Evolutionary conservation across 2,888 invertebrate genomes (phyloP).

Genomic region (Drosophila niveifrons): DNA sequence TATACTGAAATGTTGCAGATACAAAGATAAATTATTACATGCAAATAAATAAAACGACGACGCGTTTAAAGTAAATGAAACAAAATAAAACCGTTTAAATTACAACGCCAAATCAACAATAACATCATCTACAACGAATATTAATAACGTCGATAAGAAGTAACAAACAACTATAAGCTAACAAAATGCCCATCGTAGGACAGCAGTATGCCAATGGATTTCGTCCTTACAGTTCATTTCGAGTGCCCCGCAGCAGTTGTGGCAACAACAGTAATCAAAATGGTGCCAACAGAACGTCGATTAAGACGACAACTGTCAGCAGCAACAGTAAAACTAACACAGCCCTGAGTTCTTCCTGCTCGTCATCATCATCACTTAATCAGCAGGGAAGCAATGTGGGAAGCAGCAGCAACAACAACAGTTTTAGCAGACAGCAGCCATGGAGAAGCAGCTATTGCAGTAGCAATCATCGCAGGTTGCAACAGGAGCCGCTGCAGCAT

Average conservation of each 20-base stretch:
- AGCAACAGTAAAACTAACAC: constrained; percentile 49
- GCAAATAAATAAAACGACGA: constrained; percentile 18
- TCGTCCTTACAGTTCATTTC: constrained; percentile 85
- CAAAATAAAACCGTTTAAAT: constrained; percentile 60
- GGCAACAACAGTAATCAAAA: constrained; percentile 38
- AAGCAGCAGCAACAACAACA: constrained; percentile 83
- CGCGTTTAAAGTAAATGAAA: constrained; percentile 78
- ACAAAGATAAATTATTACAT: constrained; percentile 50
- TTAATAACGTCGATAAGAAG: constrained; percentile 40
- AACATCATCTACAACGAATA: constrained; percentile 49
- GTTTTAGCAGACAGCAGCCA: constrained; percentile 82
- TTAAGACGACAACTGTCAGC: constrained; percentile 22
- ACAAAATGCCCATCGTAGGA: constrained; percentile 85
- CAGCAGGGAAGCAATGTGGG: constrained; percentile 75
- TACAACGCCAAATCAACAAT: constrained; percentile 58
- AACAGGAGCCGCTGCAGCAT: constrained; percentile 50
- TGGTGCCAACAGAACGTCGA: constrained; percentile 42
- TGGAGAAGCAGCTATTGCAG: constrained; percentile 84
- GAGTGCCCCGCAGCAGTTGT: constrained; percentile 81
- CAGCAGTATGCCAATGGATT: constrained; percentile 81
- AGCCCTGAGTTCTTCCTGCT: constrained; percentile 61
- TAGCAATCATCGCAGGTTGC: constrained; percentile 70
- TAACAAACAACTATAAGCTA: constrained; percentile 40
- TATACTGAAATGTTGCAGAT: constrained; percentile 51
- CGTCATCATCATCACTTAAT: constrained; percentile 68